Percentiles rank a stretch among this genome's conserved stretches.
Evolutionary conservation across 2,113 vertebrate genomes (phyloP).

Genomic region (Sula dactylatra): DNA sequence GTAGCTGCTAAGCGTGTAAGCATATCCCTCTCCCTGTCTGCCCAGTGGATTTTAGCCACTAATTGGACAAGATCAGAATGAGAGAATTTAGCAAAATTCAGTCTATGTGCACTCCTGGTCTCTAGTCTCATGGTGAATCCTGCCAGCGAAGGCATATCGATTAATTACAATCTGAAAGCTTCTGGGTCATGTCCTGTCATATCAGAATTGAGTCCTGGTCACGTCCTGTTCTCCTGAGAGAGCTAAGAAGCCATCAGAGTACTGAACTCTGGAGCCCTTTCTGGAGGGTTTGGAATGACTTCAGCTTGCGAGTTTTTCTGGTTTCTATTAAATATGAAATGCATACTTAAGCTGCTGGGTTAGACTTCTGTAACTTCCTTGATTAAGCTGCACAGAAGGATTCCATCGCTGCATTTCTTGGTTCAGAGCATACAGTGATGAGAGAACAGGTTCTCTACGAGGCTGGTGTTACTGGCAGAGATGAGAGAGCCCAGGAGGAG

Average conservation of each 20-base stretch:
- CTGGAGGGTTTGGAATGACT: not conserved
- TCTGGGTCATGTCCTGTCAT: not conserved
- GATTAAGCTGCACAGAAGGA: not conserved
- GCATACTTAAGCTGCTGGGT: not conserved
- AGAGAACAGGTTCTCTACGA: not conserved
- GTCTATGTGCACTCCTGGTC: not conserved
- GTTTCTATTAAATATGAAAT: not conserved
- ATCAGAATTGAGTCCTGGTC: not conserved
- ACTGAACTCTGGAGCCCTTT: not conserved
- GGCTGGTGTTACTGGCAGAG: not conserved
- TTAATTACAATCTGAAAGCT: constrained; percentile 28
- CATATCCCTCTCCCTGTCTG: not conserved
- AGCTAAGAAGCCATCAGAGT: not conserved
- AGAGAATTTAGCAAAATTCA: not conserved
- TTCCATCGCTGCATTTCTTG: not conserved
- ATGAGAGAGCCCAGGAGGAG: not conserved
- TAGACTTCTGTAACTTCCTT: not conserved
- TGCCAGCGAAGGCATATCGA: not conserved
- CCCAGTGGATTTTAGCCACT: constrained; percentile 9
- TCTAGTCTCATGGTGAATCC: not conserved
- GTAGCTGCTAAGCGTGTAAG: not conserved
- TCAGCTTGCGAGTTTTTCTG: not conserved
- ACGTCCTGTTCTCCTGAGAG: not conserved
- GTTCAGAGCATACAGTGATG: not conserved
- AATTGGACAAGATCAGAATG: constrained; percentile 11